Evolutionary conservation across 2,888 invertebrate species (phyloP), one percentile per base, ranked within the genome.

Genomic region (Diarsia mendica): DNA sequence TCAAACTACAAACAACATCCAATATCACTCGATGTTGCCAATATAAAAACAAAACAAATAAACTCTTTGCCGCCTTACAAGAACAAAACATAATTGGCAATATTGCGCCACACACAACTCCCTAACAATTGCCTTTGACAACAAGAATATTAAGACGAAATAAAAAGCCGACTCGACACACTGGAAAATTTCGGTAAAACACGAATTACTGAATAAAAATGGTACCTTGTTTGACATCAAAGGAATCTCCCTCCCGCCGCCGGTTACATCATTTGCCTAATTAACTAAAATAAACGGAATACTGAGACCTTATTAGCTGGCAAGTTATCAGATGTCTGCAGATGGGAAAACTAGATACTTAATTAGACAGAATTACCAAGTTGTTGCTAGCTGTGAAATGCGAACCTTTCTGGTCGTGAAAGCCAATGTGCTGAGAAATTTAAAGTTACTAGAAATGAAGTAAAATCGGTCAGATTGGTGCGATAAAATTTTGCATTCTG

Each of bases 181-280:
- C 49, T 67, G n/a, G 55, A 66, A 23, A 66, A 69, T 75, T 65
- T 72, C 67, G 51, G 67, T 71, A 63, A 77, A 75, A 79, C 75
- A 77, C 69, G 70, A 83, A 75, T 81, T 78, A 78, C 61, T 39
- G 70, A 72, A 72, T 77, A 83, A 85, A 86, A 86, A 77, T 72
- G 69, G 73, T 79, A 67, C 79, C 81, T 83, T 75, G 3, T 71
- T 83, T 77, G 63, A 84, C 85, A 73, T 88, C 89, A 88, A 89
- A 88, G 85, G 66, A 70, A 49, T 53, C 64, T 28, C 55, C 55
- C 71, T 8, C 51, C 46, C 63, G 53, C 61, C 71, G 66, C 71
- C 67, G 39, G 68, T 46, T 48, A 84, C 73, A 71, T 80, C 74
- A 84, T 85, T 85, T 80, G 68, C 73, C 74, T 88, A 88, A 87